Base-by-base conservation (phyloP, 1,140 invertebrate genomes). In the Anastrepha obliqua region DNA sequence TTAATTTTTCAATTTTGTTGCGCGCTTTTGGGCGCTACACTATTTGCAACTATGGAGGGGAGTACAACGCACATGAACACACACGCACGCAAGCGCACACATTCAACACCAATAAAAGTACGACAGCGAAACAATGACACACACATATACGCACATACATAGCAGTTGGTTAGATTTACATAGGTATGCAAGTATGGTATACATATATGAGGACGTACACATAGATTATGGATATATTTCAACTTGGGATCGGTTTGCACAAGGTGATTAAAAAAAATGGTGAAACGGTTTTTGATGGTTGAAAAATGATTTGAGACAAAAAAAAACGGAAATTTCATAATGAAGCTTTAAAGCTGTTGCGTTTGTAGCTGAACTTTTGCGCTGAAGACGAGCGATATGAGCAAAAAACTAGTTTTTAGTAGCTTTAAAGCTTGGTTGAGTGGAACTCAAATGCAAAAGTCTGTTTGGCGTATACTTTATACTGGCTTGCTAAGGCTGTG, bases 251-350 rank as follows among this genome's bases (percentile, higher is more conserved):
- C 88, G 91, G 91, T 91, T 90, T 89, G 88, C 87, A 90, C 90
- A 90, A 90, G 90, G 90, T 92, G 91, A 89, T 89, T 91, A 91
- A 92, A 88, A 91, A 91, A 88, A 91, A 91, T 90, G 90, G 91
- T 92, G 91, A 92, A 92, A 92, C 91, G 91, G 91, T 90, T 92
- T 92, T 92, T 92, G 89, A 92, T 92, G 91, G 90, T 88, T 39
- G 42, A 81, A 51, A 81, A 81, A 55, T n/a, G n/a, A 58, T 51
- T 55, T n/a, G n/a, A 81, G 1, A 62, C 15, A 62, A 29, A 62
- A 62, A 62, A 29, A 51, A 81, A 55, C 42, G 11, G 9, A 47
- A n/a, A 55, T 17, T 47, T 81, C 20, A 20, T 55, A 8, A 2
- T 55, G 8, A 81, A 81, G 74, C 74, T 81, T 74, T 74, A 74